A percentile compares a stretch with the other conserved stretches of the same genome.
These are phyloP conservation scores for Merodon equestris DNA, from an alignment of 2,888 invertebrate species.

Conservation along the genomic window DNA sequence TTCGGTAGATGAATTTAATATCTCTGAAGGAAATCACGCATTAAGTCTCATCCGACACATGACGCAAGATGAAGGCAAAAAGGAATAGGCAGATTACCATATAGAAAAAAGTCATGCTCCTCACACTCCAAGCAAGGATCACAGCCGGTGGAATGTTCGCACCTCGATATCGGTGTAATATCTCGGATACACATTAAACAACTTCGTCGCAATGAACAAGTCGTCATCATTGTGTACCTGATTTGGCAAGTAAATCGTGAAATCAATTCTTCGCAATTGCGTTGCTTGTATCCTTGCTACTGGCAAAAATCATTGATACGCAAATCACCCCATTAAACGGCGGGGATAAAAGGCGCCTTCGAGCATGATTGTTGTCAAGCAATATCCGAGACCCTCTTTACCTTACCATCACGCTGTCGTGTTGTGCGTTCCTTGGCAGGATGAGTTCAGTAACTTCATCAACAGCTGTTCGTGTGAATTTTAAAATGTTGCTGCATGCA, in stretches of 20 bases:
- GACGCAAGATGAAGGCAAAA: too few species aligned
- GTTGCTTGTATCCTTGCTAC: conserved; percentile 7
- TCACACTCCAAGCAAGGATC: too few species aligned
- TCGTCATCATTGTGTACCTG: conserved; percentile 43
- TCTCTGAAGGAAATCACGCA: too few species aligned
- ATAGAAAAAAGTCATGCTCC: too few species aligned
- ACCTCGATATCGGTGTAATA: too few species aligned
- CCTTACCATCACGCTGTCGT: too few species aligned
- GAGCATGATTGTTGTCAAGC: conserved; percentile 27
- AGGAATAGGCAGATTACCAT: too few species aligned
- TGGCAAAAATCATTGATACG: conserved; percentile 61
- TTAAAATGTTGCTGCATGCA: conserved; percentile 59
- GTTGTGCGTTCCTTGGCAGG: too few species aligned
- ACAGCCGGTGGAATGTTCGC: background rate
- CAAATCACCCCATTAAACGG: conserved; percentile 46
- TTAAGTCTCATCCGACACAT: too few species aligned
- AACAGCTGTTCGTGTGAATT: conserved; percentile 54
- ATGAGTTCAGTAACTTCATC: background rate
- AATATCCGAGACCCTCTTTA: too few species aligned
- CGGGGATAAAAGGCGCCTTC: conserved; percentile 4
- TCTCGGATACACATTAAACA: conserved; percentile 14
- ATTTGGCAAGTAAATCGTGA: conserved; percentile 59
- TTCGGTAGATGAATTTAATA: too few species aligned
- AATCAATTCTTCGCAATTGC: conserved; percentile 57
- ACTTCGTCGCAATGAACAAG: conserved; percentile 25